A percentile compares a stretch with the other conserved stretches of the same genome.
Conservation (phyloP, 2,888 invertebrate genomes). For the Agriopis aurantiaria region DNA sequence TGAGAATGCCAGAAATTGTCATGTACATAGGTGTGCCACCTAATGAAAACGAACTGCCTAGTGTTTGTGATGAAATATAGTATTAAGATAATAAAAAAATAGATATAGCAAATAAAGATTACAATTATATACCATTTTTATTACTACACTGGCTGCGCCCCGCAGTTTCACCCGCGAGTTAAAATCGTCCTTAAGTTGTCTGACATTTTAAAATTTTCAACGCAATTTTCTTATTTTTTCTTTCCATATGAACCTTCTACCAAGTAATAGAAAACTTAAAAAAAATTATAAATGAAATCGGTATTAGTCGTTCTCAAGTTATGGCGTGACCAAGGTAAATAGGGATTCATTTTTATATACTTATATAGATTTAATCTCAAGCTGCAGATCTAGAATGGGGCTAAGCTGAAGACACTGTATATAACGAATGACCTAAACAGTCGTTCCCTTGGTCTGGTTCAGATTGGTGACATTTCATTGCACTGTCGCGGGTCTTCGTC, state of each 20-base stretch:
- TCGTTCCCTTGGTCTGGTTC: background rate
- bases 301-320: too few relatives aligned
- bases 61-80: conserved; percentile 37
- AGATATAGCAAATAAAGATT: conserved; percentile 15
- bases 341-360: too few relatives aligned
- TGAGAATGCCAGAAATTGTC: conserved; percentile 17
- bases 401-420: background rate
- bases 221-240: too few relatives aligned
- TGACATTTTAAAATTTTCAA: too few relatives aligned
- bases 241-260: too few relatives aligned
- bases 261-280: too few relatives aligned
- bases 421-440: background rate
- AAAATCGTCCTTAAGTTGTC: too few relatives aligned
- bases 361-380: background rate
- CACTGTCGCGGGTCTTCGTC: too few relatives aligned
- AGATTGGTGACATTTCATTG: background rate
- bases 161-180: too few relatives aligned
- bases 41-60: conserved; percentile 29
- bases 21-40: conserved; percentile 20
- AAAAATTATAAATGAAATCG: too few relatives aligned
- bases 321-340: too few relatives aligned
- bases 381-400: background rate
- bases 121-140: conserved; percentile 14
- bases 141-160: background rate
- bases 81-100: conserved; percentile 19